Conservation (phyloP, 1,140 invertebrate species). For the Brachionus manjavacas region DNA sequence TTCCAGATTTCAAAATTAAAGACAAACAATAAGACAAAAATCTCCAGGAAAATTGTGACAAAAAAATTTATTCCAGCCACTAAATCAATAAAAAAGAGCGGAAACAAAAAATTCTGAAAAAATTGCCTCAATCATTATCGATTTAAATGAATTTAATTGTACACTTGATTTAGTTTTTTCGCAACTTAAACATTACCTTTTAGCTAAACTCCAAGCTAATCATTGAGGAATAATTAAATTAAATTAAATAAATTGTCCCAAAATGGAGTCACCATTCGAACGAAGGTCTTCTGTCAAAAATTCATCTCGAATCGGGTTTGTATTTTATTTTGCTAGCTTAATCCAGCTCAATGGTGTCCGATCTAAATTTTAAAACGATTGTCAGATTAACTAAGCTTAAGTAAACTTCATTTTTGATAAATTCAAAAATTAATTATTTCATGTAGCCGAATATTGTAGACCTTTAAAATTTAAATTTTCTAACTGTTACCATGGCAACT, state of each 20-base stretch:
- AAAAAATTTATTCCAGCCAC: not conserved
- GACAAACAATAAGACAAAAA: not conserved
- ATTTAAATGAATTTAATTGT: not conserved
- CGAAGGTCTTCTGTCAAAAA: not conserved
- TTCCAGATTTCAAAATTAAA: not conserved
- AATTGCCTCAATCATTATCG: not conserved
- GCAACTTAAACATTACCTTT: not conserved
- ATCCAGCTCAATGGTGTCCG: not conserved
- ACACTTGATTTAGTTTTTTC: not conserved
- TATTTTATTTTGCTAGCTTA: not conserved
- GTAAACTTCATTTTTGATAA: not conserved
- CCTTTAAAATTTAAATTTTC: not conserved
- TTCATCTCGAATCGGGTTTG: conserved; percentile 5
- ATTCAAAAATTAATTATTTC: not conserved
- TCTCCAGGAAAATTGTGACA: not conserved
- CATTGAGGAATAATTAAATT: not conserved
- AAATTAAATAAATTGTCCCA: not conserved
- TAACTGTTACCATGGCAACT: not conserved
- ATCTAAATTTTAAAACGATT: not conserved
- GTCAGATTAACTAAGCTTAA: not conserved
- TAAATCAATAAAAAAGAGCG: not conserved
- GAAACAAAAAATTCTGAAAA: not conserved
- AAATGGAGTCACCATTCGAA: not conserved
- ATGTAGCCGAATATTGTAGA: not conserved
- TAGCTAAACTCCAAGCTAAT: not conserved